Base-by-base conservation (phyloP, 1,140 invertebrate species). In the Camponotus vicinus region DNA sequence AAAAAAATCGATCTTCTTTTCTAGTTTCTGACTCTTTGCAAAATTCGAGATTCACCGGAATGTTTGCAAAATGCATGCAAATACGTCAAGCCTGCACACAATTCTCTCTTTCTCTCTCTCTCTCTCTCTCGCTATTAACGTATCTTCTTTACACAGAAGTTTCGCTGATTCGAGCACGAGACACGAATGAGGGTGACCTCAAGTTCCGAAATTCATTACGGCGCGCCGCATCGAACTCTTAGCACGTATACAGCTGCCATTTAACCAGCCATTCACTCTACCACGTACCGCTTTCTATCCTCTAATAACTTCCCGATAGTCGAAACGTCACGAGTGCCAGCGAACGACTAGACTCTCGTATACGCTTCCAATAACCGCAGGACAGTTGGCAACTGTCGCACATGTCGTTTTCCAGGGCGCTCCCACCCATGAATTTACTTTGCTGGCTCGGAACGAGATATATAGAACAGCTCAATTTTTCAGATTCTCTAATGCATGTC, bases 351-450 rank as follows among this genome's bases (percentile, higher is more conserved):
- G 88, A 87, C 85, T 80, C 85, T 27, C 83, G 89, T 90, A 88
- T 87, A 90, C 70, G 88, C 63, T 89, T 90, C 86, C 89, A 89
- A 90, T 90, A 90, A 90, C 89, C 89, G 76, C 88, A 90, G 89
- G 88, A 93, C 92, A 93, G 91, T 93, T 93, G 92, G 90, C 91
- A 93, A 93, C 89, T 91, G 89, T 91, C 91, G 89, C 92, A 80
- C 57, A 86, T 71, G 85, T 89, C 85, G 79, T 79, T 90, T 89
- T 89, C 75, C 69, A 55, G 67, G 75, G 34, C 55, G 49, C 88
- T 79, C 61, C 78, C 63, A 9, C 21, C 42, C 80, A 69, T 70
- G 69, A 89, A 90, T 89, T 90, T 89, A 89, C 88, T 89, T 89
- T 89, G 61, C 63, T 42, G 55, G 15, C 76, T 83, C 80, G 71